Evolutionary conservation across 2,797 vertebrate species (phyloP).

Genomic region (Oryzias sinensis): DNA sequence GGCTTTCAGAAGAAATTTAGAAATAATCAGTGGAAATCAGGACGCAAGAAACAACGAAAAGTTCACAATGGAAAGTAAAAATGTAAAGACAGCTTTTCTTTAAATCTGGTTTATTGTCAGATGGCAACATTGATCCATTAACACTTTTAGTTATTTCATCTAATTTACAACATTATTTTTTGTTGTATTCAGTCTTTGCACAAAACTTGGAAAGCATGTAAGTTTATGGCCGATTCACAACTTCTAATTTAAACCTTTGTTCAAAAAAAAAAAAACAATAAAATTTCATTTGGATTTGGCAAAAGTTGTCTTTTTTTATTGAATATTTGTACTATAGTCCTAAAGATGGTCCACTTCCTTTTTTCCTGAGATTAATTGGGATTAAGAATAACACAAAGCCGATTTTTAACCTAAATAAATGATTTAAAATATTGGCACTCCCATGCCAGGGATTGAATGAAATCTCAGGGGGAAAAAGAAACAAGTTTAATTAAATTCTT

Average conservation of each 20-base stretch:
- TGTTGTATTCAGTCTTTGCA: background rate
- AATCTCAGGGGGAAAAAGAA: too few species aligned
- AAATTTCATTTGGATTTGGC: slow-evolving; percentile 24
- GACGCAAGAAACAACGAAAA: slow-evolving; percentile 57
- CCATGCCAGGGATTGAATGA: too few species aligned
- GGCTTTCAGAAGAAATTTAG: slow-evolving; percentile 74
- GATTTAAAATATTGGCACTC: too few species aligned
- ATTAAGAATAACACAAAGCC: too few species aligned
- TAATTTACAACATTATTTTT: too few species aligned
- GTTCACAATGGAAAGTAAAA: slow-evolving; percentile 61
- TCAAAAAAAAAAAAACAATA: slow-evolving; percentile 30
- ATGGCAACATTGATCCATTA: background rate
- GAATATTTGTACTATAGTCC: background rate
- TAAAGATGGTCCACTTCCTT: background rate
- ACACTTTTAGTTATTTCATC: too few species aligned
- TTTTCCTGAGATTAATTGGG: background rate
- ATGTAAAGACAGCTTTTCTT: slow-evolving; percentile 5
- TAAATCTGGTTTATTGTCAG: slow-evolving; percentile 8
- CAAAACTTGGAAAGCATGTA: background rate
- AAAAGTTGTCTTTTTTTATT: slow-evolving; percentile 13
- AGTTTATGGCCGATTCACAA: slow-evolving; percentile 4
- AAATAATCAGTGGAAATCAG: slow-evolving; percentile 69
- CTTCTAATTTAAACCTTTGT: slow-evolving; percentile 13
- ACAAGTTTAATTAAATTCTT: too few species aligned
- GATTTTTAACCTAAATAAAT: too few species aligned